Percentiles rank a stretch among this genome's conserved stretches.
Conservation (phyloP, 2,888 invertebrate genomes). For the Deladenus siricidicola region DNA sequence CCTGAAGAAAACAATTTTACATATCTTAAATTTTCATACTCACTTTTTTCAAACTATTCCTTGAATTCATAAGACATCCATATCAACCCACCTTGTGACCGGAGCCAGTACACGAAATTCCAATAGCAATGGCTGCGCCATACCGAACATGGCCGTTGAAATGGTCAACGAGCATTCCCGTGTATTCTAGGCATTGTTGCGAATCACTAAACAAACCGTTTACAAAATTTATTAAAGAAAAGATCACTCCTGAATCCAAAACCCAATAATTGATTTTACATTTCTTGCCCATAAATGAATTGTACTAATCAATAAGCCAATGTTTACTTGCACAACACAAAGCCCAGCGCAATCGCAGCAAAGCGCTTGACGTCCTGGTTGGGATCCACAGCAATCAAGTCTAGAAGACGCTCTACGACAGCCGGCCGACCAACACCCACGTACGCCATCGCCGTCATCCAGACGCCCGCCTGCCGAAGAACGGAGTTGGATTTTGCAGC, state of each 20-base stretch:
- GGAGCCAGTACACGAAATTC: constrained; percentile 96
- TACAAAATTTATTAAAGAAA: too few species aligned
- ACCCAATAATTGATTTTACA: too few species aligned
- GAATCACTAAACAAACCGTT: constrained; percentile 78
- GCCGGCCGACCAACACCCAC: constrained; percentile 95
- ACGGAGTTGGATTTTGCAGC: constrained; percentile 47
- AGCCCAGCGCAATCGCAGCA: constrained; percentile 95
- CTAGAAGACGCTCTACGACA: constrained; percentile 80
- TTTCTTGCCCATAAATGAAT: too few species aligned
- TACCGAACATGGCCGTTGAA: constrained; percentile 98
- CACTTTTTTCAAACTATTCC: too few species aligned
- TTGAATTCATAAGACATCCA: neutral
- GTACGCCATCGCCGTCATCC: constrained; percentile 70
- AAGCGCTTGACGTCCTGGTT: constrained; percentile 97
- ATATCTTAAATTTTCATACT: too few species aligned
- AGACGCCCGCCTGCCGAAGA: constrained; percentile 75
- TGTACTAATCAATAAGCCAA: too few species aligned
- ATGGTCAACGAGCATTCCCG: constrained; percentile 88
- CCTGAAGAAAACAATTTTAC: constrained; percentile 58
- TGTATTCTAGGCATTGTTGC: constrained; percentile 88
- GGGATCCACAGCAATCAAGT: constrained; percentile 81
- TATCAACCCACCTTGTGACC: constrained; percentile 59
- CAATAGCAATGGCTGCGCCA: constrained; percentile 96
- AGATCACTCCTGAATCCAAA: too few species aligned
- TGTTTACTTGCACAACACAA: constrained; percentile 76